Conservation (phyloP, 2,113 vertebrate genomes). For the Pelvicachromis taeniatus region DNA sequence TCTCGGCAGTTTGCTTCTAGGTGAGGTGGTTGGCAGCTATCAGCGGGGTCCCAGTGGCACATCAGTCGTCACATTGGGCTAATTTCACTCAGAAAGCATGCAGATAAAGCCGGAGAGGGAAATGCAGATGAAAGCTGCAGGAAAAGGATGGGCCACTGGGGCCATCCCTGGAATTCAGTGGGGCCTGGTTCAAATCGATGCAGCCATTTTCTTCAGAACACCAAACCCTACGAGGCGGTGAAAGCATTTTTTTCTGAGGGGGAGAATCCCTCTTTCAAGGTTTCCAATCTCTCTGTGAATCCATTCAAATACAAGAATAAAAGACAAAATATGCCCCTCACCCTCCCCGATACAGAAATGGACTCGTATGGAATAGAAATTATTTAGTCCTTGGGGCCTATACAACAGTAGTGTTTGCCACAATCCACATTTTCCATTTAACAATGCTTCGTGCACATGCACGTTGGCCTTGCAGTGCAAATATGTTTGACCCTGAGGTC, state of each 20-base stretch:
- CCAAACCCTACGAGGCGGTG: slow-evolving; percentile 36
- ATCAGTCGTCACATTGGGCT: slow-evolving; percentile 41
- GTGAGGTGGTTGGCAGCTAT: slow-evolving; percentile 41
- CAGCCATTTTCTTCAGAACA: slow-evolving; percentile 35
- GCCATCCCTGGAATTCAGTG: slow-evolving; percentile 6
- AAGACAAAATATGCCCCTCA: slow-evolving; percentile 38
- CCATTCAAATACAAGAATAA: slow-evolving; percentile 58
- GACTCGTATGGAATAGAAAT: slow-evolving; percentile 23
- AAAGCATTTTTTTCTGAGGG: slow-evolving; percentile 29
- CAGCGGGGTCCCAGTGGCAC: slow-evolving; percentile 34
- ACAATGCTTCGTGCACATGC: not conserved
- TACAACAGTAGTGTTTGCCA: not conserved
- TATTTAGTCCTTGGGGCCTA: not conserved
- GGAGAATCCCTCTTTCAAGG: slow-evolving; percentile 46
- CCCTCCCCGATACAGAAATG: slow-evolving; percentile 19
- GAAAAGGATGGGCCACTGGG: slow-evolving; percentile 23
- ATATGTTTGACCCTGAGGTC: slow-evolving; percentile 2
- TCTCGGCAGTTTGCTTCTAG: slow-evolving; percentile 30
- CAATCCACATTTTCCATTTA: slow-evolving; percentile 34
- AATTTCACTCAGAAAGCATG: slow-evolving; percentile 46
- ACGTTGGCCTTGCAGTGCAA: slow-evolving; percentile 4
- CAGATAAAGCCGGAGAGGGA: slow-evolving; percentile 38
- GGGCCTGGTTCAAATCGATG: slow-evolving; percentile 40
- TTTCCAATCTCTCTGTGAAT: slow-evolving; percentile 36
- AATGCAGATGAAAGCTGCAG: slow-evolving; percentile 40